Base-by-base conservation (phyloP, 1,140 invertebrate genomes). In the Drosophila navojoa region DNA sequence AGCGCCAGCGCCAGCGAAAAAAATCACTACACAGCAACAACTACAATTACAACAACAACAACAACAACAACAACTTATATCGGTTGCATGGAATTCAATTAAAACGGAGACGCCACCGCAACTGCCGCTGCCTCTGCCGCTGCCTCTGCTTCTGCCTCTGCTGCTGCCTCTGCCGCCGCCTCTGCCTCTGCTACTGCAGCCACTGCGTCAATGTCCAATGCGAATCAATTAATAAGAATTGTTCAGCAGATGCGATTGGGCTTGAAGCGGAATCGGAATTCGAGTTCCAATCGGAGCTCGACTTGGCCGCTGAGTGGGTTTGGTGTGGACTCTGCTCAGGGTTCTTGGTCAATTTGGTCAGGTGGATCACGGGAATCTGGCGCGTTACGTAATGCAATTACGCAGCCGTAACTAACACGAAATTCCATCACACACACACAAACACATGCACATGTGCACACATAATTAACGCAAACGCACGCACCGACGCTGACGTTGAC, bases 191-290 rank as follows among this genome's bases (percentile, higher is more conserved):
- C 22, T 27, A 42, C 27, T 29, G 27, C 27, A 5, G 27, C 9
- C 9, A 7, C 38, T 38, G 58, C 11, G 2, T 29, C 27, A 29
- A 29, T 32, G 61, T 4, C 62, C 66, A 64, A 53, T 59, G 68
- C 76, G 73, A 84, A 86, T 86, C 81, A 86, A 86, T 86, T 86
- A 86, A 81, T 81, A 87, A 79, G 82, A 77, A 85, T 75, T 64
- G 54, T 40, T 44, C 44, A 15, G 32, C 44, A 15, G 32, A 32
- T 47, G 44, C 60, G 47, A 11, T 6, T 25, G n/a, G n/a, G 27
- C 38, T 27, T 22, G 35, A 11, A 35, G 1, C 29, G 6, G 29
- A 32, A 9, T 35, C 7, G 7, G 32, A 35, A 35, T 35, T 35
- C 5, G 32, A 35, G 7, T 35, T 9, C 2, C 7, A 35, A 10